phyloP scores from a whole-genome alignment of 2,888 invertebrate species.

The Agrotis ipsilon region DNA sequence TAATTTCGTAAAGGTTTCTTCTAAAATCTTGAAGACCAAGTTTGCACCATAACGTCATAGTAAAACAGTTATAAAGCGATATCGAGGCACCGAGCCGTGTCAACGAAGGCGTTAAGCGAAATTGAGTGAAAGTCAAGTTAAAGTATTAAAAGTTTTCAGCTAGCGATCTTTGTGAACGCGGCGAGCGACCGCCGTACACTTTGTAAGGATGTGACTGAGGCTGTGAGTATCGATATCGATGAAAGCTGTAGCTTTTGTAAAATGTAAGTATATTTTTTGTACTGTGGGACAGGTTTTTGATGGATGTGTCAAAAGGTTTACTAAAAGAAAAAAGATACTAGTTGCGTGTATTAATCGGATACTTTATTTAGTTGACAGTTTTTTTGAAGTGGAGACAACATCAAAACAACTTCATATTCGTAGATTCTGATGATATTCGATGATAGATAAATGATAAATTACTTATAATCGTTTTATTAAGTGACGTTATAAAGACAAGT shows the following conservation, averaged over 20 bases:
- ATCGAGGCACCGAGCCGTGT: conserved; percentile 82
- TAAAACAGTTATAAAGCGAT: conserved; percentile 84
- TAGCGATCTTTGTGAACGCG: conserved; percentile 84
- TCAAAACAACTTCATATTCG: too few species aligned
- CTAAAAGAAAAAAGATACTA: too few species aligned
- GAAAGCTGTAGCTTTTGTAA: conserved; percentile 18
- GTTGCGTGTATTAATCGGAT: background rate
- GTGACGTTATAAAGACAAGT: too few species aligned
- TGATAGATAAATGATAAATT: too few species aligned
- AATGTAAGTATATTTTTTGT: background rate
- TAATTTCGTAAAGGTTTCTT: background rate
- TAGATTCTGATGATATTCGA: too few species aligned
- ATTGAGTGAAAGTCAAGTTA: conserved; percentile 90
- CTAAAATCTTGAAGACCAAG: conserved; percentile 58
- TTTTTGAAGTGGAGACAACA: background rate
- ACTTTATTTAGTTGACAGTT: background rate
- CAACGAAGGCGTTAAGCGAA: conserved; percentile 88
- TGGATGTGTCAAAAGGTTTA: background rate
- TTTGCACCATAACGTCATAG: conserved; percentile 62
- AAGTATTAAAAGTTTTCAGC: conserved; percentile 91
- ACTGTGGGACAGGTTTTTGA: background rate
- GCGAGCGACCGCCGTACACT: conserved; percentile 71
- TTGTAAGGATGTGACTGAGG: conserved; percentile 52
- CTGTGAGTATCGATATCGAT: conserved; percentile 47
- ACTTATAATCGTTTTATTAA: too few species aligned